Conservation (phyloP, 2,113 vertebrate species). For the Ammodytes dubius region DNA sequence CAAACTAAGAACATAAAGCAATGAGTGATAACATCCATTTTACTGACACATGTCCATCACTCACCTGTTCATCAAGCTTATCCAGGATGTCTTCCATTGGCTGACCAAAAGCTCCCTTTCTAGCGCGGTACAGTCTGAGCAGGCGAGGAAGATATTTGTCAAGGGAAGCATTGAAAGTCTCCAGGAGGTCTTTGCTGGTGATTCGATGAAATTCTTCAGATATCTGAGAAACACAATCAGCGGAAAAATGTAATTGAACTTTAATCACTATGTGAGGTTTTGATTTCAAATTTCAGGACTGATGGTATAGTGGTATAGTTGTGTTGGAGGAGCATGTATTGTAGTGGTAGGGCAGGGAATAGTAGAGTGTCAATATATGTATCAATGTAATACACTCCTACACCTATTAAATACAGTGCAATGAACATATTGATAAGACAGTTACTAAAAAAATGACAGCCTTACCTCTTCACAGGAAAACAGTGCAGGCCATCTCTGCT, state of each 20-base stretch:
- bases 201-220: slow-evolving; percentile 6
- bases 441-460: no score
- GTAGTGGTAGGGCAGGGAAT: no score
- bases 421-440: background rate
- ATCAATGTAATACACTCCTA: no score
- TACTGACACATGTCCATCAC: background rate
- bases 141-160: background rate
- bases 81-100: background rate
- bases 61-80: background rate
- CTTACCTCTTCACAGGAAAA: no score
- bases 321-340: background rate
- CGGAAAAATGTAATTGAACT: background rate
- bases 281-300: background rate
- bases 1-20: background rate
- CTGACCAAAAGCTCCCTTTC: background rate
- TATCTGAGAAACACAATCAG: background rate
- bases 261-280: no score
- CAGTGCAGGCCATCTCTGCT: slow-evolving; percentile 46
- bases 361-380: no score
- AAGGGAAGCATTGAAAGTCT: background rate
- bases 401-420: background rate
- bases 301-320: background rate
- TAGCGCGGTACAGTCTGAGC: background rate
- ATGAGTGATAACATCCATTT: background rate
- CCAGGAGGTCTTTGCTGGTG: background rate